Evolutionary conservation across 2,888 invertebrate species (phyloP).

Genomic region (Exephanes ischioxanthus): DNA sequence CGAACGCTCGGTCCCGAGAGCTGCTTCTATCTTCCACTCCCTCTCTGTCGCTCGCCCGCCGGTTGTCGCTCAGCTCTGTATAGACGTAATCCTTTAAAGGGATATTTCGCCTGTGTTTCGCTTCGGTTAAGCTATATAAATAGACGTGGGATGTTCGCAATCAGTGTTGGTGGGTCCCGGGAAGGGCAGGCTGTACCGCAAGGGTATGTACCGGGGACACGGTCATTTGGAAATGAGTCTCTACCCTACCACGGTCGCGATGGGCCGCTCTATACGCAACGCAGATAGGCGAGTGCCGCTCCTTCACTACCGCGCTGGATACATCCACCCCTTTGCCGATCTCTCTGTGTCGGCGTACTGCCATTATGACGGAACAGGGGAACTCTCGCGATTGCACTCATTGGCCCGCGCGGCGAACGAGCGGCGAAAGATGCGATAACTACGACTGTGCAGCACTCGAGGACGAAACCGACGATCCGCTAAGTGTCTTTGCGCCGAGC

Average conservation of each 20-base stretch:
- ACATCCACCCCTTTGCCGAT: constrained; percentile 72
- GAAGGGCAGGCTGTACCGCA: constrained; percentile 29
- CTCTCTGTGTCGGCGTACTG: constrained; percentile 38
- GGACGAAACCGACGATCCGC: background rate
- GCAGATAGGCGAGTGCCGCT: constrained; percentile 47
- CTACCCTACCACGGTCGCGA: constrained; percentile 48
- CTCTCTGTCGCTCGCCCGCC: constrained; percentile 29
- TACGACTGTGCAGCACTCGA: background rate
- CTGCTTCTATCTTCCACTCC: constrained; percentile 45
- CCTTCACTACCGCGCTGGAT: constrained; percentile 66
- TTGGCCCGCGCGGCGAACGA: constrained; percentile 30
- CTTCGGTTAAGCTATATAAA: constrained; percentile 84
- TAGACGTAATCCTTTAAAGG: constrained; percentile 84
- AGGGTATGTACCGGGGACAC: constrained; percentile 67
- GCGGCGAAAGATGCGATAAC: constrained; percentile 17
- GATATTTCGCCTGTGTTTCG: constrained; percentile 82
- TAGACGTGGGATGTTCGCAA: constrained; percentile 83
- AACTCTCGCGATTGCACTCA: constrained; percentile 59
- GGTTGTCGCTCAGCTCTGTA: constrained; percentile 70
- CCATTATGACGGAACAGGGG: constrained; percentile 56
- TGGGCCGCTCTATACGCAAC: constrained; percentile 35
- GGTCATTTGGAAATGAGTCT: constrained; percentile 80
- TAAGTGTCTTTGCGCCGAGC: background rate
- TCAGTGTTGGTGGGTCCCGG: constrained; percentile 77
- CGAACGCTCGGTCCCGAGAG: constrained; percentile 77